These are phyloP conservation scores for Cenopis cana DNA, from an alignment of 2,888 invertebrate genomes.

Conservation along the genomic window DNA sequence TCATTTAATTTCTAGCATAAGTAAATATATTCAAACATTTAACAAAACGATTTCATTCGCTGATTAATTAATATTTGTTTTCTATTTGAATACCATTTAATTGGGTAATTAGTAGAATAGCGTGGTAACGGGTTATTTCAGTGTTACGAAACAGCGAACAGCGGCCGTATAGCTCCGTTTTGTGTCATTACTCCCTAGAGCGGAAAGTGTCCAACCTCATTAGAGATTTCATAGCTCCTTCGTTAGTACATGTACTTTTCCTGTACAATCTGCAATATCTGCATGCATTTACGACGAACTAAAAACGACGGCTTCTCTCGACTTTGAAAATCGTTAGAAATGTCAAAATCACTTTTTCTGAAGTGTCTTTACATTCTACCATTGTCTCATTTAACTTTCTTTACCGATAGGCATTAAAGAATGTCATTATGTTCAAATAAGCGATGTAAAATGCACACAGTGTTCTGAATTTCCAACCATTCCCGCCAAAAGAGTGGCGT, in stretches of 20 bases:
- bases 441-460: conserved; percentile 33
- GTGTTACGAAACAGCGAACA: conserved; percentile 2
- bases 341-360: conserved; percentile 8
- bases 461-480: conserved; percentile 10
- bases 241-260: conserved; percentile 5
- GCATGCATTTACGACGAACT: not conserved
- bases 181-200: conserved; percentile 3
- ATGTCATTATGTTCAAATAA: conserved; percentile 32
- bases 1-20: conserved; percentile 8
- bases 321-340: not conserved
- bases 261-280: not conserved
- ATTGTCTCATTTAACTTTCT: conserved; percentile 32
- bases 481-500: conserved; percentile 30
- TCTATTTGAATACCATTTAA: conserved; percentile 14
- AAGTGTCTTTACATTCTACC: conserved; percentile 14
- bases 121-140: conserved; percentile 7
- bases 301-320: not conserved
- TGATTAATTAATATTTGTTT: conserved; percentile 18
- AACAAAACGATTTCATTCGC: conserved; percentile 4
- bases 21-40: conserved; percentile 16
- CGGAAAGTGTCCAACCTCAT: conserved; percentile 17
- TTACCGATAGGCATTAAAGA: conserved; percentile 22
- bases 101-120: conserved; percentile 6
- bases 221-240: conserved; percentile 19
- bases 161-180: conserved; percentile 3